Evolutionary conservation across 2,888 invertebrate species (phyloP), one percentile per base, ranked within the genome.

Genomic region (Ophioninae sp.): DNA sequence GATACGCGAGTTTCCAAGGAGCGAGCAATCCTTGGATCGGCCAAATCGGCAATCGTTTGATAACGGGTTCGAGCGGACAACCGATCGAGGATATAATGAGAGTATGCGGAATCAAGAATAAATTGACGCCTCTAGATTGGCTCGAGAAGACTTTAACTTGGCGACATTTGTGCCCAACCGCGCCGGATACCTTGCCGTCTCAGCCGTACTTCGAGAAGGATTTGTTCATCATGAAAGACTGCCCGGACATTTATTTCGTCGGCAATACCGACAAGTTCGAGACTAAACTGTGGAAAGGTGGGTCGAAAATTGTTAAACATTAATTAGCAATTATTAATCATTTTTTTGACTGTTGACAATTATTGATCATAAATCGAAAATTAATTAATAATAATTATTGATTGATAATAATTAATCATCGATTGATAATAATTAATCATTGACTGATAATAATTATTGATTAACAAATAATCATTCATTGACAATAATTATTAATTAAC

Each of bases 131-230:
- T 0, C 88, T 99, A 44, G 95, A 97, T 80, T 96, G 96, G 51
- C 94, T 99, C 89, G 96, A 96, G 89, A 95, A 94, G 88, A 96
- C 97, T 13, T 93, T 99, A 17, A 93, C 95, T 78, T 99, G 99
- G 98, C 95, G 97, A 17, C 99, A 99, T 91, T 91, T 99, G 23
- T 97, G 97, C 0, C 99, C 99, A 0, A 99, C 99, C 9, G 96
- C 97, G 68, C 99, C 99, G 0, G 99, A 99, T 91, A 98, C 99
- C 0, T 94, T 99, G 86, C 96, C 97, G 0, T 96, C 97, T 90
- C 97, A 97, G 90, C 99, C 99, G 0, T 98, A 96, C 90, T 94
- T 95, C 86, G 95, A 96, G 65, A 95, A 95, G 30, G 99, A 99
- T 94, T 98, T 98, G 0, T 98, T 99, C 89, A 96, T 98, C 82